Base-by-base conservation (phyloP, 1,140 invertebrate species). In the Procambarus clarkii region DNA sequence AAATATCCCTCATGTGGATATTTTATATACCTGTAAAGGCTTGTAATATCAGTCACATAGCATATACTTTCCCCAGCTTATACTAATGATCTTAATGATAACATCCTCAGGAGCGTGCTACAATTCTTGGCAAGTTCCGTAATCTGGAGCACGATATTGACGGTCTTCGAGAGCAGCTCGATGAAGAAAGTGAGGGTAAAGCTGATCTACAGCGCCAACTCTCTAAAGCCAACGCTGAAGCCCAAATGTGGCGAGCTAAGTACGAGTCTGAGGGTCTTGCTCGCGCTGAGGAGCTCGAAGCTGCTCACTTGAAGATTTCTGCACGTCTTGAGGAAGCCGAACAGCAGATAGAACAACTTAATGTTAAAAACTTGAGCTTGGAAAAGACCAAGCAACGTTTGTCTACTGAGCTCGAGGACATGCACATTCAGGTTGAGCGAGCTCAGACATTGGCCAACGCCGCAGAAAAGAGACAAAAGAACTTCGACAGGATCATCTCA, bases 371-470 rank as follows among this genome's bases (percentile, higher is more conserved):
- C 18, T 34, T 91, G 44, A 34, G 69, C 13, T 93, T 96, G 54
- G 96, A 96, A 93, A 96, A 96, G 93, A 94, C 94, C 71, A 96
- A 96, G 93, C 93, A 94, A 91, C 94, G 96, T 91, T 93, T 96
- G 50, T 94, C 95, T 80, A 95, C 95, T 24, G 96, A 93, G 44
- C 96, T 96, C 93, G 96, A 96, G 93, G 96, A 96, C 92, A 95
- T 95, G 54, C 96, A 96, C 93, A 94, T 96, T 45, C 96, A 96
- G 76, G 83, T 91, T n/a, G 93, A 93, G 60, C 87, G 88, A 45
- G 86, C 92, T 34, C 90, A 92, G 58, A 82, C 84, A 18, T 82
- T 92, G 4, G 92, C 92, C 11, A 90, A 77, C 15, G 80, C 89
- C 21, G 89, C 89, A 1, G 89, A 91, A 44, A 91, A 91, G 89